Base-by-base conservation (phyloP, 2,797 vertebrate species). In the Erpetoichthys calabaricus region DNA sequence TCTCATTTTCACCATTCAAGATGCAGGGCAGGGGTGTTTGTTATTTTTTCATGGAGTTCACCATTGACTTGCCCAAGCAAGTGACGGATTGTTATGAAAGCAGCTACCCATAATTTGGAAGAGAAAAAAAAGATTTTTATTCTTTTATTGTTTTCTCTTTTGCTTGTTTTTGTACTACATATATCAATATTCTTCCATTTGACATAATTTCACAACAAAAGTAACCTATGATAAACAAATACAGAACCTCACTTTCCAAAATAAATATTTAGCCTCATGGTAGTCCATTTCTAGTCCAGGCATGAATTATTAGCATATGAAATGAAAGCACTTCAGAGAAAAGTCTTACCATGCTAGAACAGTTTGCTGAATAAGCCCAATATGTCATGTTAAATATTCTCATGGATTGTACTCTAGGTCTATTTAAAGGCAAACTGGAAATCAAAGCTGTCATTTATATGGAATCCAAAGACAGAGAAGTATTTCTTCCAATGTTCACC, bases 51-150 rank as follows among this genome's bases (percentile, higher is more conserved):
- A 70, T 67, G 72, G 76, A 80, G 74, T 82, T 83, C 80, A 83
- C 80, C 80, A 83, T 75, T 75, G 76, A 78, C 74, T 82, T 81
- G 77, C 80, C 75, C 67, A 73, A 73, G 72, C 62, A 46, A 81
- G 76, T 81, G 79, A 86, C 59, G 70, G 77, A 86, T 83, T 73
- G 81, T 83, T 84, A 81, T 80, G 78, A 82, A 80, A 80, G 73
- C 72, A 72, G 67, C 68, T 83, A 68, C 65, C 71, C 73, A 71
- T 73, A 80, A 83, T 70, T 68, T 65, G 56, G 74, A 64, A 74
- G 25, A 25, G 25, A 25, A 25, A 25, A 25, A 25, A 81, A 78
- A 70, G 68, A 82, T 81, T 84, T 79, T 77, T 83, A 69, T 79
- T 75, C 76, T 67, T 69, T 67, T 80, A 81, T 79, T 76, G 81